phyloP scores from a whole-genome alignment of 2,888 invertebrate species.

The Rhagophthalmus giganteus region DNA sequence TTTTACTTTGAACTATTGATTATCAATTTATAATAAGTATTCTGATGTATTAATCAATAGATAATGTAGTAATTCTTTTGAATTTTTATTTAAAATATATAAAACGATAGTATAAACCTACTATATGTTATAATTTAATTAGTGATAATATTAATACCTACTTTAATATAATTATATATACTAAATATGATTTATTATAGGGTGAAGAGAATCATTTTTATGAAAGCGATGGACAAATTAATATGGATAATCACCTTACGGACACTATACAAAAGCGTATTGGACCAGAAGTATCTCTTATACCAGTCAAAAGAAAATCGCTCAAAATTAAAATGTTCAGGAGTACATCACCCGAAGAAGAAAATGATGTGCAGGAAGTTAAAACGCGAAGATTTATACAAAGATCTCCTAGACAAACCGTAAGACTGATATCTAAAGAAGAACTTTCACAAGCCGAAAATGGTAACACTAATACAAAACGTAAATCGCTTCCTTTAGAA shows the following conservation, averaged over 20 bases:
- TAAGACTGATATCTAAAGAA: slow-evolving; percentile 46
- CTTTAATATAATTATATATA: too few relatives aligned
- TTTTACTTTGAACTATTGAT: too few relatives aligned
- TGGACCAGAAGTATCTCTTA: slow-evolving; percentile 33
- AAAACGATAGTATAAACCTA: too few relatives aligned
- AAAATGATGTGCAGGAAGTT: slow-evolving; percentile 1
- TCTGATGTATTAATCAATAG: too few relatives aligned
- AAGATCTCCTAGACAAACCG: slow-evolving; percentile 40
- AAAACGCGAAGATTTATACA: slow-evolving; percentile 21
- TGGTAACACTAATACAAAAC: slow-evolving; percentile 44
- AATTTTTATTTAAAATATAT: too few relatives aligned
- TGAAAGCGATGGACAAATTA: slow-evolving; percentile 7
- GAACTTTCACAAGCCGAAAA: slow-evolving; percentile 40
- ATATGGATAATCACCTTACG: slow-evolving; percentile 3
- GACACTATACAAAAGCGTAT: slow-evolving; percentile 10
- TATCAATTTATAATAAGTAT: too few relatives aligned
- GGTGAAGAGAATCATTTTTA: slow-evolving; percentile 9
- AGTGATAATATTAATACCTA: too few relatives aligned
- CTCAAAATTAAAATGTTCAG: slow-evolving; percentile 24
- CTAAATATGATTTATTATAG: slow-evolving; percentile 6
- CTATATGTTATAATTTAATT: too few relatives aligned
- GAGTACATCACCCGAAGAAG: neutral
- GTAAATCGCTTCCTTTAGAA: slow-evolving; percentile 51
- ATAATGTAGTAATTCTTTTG: too few relatives aligned
- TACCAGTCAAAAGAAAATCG: slow-evolving; percentile 26